phyloP scores from a whole-genome alignment of 2,888 invertebrate species.

The Apamea epomidion region DNA sequence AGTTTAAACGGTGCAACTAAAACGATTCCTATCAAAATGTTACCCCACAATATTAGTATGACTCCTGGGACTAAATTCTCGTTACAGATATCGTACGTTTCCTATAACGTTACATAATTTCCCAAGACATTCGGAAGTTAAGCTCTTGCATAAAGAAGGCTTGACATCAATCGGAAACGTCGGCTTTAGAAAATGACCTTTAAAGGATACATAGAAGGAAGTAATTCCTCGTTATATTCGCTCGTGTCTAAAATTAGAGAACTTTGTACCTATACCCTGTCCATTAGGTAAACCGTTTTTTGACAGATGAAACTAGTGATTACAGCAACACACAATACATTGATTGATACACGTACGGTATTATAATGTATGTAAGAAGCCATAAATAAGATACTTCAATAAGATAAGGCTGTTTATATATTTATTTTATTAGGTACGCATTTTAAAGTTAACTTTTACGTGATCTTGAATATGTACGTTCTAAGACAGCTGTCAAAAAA shows the following conservation, averaged over 20 bases:
- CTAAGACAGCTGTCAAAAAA: too few relatives aligned
- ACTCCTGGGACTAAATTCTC: slow-evolving; percentile 18
- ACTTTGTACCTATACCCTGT: neutral
- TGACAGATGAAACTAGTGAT: too few relatives aligned
- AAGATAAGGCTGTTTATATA: too few relatives aligned
- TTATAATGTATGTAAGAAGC: too few relatives aligned
- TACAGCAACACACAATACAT: too few relatives aligned
- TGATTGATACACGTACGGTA: too few relatives aligned
- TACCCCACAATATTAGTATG: slow-evolving; percentile 1
- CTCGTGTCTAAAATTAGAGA: neutral
- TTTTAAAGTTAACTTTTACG: too few relatives aligned
- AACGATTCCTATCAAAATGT: neutral
- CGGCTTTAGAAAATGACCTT: neutral
- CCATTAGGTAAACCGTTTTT: too few relatives aligned
- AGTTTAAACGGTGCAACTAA: neutral
- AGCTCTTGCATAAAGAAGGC: slow-evolving; percentile 12
- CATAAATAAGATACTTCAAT: too few relatives aligned
- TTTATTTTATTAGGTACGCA: too few relatives aligned
- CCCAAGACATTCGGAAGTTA: slow-evolving; percentile 43
- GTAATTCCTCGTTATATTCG: neutral
- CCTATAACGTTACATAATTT: slow-evolving; percentile 26
- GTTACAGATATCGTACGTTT: too few relatives aligned
- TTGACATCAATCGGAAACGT: slow-evolving; percentile 16
- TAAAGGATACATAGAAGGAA: neutral
- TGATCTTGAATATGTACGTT: too few relatives aligned